phyloP scores from a whole-genome alignment of 1,140 invertebrate genomes.

The Brachionus sp. region DNA sequence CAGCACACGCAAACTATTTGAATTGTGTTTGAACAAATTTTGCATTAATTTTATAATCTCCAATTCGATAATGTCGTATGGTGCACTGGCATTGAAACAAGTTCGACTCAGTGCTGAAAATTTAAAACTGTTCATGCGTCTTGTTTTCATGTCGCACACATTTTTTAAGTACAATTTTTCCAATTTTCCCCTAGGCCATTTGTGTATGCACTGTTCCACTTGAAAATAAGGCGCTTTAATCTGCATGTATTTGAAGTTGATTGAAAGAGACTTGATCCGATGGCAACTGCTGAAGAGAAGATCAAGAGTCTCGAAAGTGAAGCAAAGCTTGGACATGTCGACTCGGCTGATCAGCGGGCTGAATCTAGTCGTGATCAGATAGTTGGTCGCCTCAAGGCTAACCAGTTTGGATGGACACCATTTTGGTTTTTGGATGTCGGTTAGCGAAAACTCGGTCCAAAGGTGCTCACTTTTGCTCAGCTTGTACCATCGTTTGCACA shows the following conservation, averaged over 20 bases:
- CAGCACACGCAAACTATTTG: constrained; percentile 1
- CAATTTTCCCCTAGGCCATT: constrained; percentile 17
- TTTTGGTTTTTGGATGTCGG: constrained; percentile 43
- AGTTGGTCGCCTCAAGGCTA: neutral
- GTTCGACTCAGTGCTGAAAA: neutral
- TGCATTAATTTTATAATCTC: constrained; percentile 37
- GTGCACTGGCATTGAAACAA: neutral
- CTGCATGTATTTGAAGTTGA: constrained; percentile 41
- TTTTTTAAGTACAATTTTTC: constrained; percentile 45
- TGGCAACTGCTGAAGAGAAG: neutral
- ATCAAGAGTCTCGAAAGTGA: constrained; percentile 31
- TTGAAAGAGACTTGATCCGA: neutral
- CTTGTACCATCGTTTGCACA: neutral
- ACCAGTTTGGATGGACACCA: constrained; percentile 35
- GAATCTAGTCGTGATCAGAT: neutral
- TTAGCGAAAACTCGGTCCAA: constrained; percentile 22
- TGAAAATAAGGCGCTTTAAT: constrained; percentile 18
- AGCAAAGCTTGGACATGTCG: constrained; percentile 36
- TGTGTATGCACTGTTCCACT: constrained; percentile 33
- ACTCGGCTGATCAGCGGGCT: neutral
- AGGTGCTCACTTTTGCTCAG: neutral
- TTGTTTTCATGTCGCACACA: constrained; percentile 44
- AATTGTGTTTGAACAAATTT: neutral
- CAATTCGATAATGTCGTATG: constrained; percentile 33
- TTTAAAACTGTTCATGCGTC: neutral